Conservation (phyloP, 2,113 vertebrate species). For the Cercopithecus mona region DNA sequence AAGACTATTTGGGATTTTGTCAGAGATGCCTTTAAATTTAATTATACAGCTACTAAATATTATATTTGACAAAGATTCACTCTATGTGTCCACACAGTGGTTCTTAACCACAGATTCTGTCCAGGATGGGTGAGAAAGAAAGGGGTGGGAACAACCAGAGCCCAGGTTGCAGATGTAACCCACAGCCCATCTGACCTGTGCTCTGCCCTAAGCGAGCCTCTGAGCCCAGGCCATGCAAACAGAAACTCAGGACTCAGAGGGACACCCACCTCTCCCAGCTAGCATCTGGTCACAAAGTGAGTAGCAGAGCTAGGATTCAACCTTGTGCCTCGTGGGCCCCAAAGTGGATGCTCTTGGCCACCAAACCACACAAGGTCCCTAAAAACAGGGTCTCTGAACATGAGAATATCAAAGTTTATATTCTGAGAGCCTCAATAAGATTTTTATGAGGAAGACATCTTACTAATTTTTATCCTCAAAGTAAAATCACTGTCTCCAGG, state of each 20-base stretch:
- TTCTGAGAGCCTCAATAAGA: background rate
- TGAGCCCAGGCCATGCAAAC: background rate
- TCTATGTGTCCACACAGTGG: background rate
- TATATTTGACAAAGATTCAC: background rate
- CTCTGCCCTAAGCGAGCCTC: background rate
- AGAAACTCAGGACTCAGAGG: background rate
- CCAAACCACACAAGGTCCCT: background rate
- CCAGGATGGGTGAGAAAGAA: background rate
- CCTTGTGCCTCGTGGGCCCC: no score
- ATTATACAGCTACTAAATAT: background rate
- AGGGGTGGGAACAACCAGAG: background rate
- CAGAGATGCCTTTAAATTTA: conserved; percentile 1
- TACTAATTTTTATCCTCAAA: background rate
- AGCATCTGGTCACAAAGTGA: background rate
- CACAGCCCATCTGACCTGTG: background rate
- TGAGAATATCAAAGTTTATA: background rate
- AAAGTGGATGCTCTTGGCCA: background rate
- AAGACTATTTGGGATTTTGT: background rate
- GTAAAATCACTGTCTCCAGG: background rate
- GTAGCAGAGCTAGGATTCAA: background rate
- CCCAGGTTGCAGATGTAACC: background rate
- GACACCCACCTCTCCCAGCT: background rate
- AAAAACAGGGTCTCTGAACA: background rate
- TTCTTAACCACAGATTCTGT: background rate
- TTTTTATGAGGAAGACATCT: background rate